Evolutionary conservation across 1,140 invertebrate genomes (phyloP).

Genomic region (Liolophura sinensis): DNA sequence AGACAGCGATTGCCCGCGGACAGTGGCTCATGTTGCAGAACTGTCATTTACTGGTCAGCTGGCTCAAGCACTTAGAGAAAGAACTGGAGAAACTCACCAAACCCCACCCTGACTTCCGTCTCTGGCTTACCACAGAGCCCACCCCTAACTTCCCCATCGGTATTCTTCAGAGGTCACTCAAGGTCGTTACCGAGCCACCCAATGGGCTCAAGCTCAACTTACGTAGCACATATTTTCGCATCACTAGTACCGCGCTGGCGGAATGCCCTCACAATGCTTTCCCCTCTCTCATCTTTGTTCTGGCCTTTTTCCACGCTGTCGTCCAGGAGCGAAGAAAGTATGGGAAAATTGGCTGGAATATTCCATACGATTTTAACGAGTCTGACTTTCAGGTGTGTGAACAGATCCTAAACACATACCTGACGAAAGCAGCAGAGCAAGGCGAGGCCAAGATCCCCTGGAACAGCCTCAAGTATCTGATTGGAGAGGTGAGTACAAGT

Average conservation of each 20-base stretch:
- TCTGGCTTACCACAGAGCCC: conserved; percentile 90
- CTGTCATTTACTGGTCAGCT: conserved; percentile 82
- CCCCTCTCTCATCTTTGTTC: conserved; percentile 78
- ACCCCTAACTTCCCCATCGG: conserved; percentile 84
- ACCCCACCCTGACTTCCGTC: conserved; percentile 85
- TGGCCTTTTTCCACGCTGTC: conserved; percentile 89
- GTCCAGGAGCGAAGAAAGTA: conserved; percentile 87
- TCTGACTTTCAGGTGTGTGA: conserved; percentile 87
- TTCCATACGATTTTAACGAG: conserved; percentile 89
- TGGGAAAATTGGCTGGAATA: conserved; percentile 92
- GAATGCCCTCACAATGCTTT: conserved; percentile 74
- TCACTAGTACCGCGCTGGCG: conserved; percentile 71
- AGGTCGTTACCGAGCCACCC: conserved; percentile 87
- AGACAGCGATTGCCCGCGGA: conserved; percentile 74
- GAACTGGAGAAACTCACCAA: conserved; percentile 75
- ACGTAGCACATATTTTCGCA: conserved; percentile 85
- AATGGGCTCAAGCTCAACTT: conserved; percentile 88
- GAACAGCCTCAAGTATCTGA: conserved; percentile 87
- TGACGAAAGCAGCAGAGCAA: conserved; percentile 68
- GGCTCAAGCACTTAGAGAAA: conserved; percentile 80
- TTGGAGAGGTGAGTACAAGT: conserved; percentile 74
- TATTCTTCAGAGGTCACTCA: conserved; percentile 81
- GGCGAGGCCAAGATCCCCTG: conserved; percentile 76
- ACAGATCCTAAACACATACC: conserved; percentile 80
- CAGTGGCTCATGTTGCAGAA: conserved; percentile 91